Evolutionary conservation across 2,888 invertebrate genomes (phyloP).

Genomic region (Trissonchulus latispiculum): DNA sequence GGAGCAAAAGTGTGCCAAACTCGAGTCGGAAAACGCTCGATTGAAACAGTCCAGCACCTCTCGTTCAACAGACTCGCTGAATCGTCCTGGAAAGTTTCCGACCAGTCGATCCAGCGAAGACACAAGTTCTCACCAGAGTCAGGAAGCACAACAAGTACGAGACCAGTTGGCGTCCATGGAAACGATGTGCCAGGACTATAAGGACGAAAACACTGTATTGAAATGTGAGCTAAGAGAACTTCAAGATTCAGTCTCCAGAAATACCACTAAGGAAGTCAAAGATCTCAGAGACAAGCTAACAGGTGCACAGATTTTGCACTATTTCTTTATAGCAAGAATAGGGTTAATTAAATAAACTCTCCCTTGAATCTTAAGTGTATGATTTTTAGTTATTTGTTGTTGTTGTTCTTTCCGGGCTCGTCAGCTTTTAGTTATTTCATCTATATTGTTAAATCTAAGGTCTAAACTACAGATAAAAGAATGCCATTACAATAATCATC

Average conservation of each 20-base stretch:
- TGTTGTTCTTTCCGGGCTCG: too few species aligned
- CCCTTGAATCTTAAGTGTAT: too few species aligned
- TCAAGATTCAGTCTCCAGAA: conserved; percentile 25
- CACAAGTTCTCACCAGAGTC: not conserved
- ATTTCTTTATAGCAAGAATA: too few species aligned
- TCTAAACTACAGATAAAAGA: too few species aligned
- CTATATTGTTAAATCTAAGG: too few species aligned
- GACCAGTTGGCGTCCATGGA: conserved; percentile 35
- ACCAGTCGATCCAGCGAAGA: not conserved
- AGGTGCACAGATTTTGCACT: too few species aligned
- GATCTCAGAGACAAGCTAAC: conserved; percentile 67
- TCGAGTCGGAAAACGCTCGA: conserved; percentile 24
- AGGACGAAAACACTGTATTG: conserved; percentile 66
- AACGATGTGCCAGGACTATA: conserved; percentile 31
- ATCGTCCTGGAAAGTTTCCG: conserved; percentile 59
- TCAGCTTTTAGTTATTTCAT: too few species aligned
- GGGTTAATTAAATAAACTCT: too few species aligned
- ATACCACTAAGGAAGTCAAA: conserved; percentile 49
- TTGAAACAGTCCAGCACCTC: conserved; percentile 19
- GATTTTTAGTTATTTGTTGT: too few species aligned
- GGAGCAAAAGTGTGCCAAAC: conserved; percentile 26
- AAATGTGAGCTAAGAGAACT: conserved; percentile 61
- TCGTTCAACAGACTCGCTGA: conserved; percentile 49
- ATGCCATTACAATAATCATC: too few species aligned
- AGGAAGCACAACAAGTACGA: conserved; percentile 26